Evolutionary conservation across 2,888 invertebrate genomes (phyloP).

Genomic region (Rhagonycha lutea): DNA sequence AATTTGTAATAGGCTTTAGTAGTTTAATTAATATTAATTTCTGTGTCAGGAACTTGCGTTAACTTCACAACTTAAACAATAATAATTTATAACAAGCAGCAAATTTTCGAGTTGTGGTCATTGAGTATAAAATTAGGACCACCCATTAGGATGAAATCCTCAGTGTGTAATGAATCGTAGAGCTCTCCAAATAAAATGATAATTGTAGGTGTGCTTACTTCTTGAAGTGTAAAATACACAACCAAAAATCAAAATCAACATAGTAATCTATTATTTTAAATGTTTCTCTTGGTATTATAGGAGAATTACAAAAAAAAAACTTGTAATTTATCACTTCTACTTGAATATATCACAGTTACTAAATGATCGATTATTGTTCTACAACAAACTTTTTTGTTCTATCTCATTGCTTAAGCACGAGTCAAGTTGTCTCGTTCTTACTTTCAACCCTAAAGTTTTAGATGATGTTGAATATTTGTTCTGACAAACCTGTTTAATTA

Average conservation of each 20-base stretch:
- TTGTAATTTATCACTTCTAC: background rate
- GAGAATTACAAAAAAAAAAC: background rate
- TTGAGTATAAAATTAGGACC: conserved; percentile 4
- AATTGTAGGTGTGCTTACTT: background rate
- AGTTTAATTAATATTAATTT: conserved; percentile 19
- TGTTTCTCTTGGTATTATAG: background rate
- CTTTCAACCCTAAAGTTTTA: background rate
- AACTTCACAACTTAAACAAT: conserved; percentile 3
- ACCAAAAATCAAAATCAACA: background rate
- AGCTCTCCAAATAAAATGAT: background rate
- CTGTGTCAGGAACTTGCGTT: conserved; percentile 9
- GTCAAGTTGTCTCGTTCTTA: background rate
- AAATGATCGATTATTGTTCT: background rate
- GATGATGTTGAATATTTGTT: background rate
- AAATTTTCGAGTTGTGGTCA: conserved; percentile 8
- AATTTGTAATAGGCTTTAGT: background rate
- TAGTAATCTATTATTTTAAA: background rate
- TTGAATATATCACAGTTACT: background rate
- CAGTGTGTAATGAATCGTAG: background rate
- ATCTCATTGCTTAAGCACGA: background rate
- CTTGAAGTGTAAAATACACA: background rate
- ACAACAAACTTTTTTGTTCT: background rate
- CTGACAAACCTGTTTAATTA: background rate
- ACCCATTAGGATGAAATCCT: conserved; percentile 1
- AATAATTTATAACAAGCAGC: conserved; percentile 3